phyloP scores from a whole-genome alignment of 2,888 invertebrate species.

The Plebejus melissa region DNA sequence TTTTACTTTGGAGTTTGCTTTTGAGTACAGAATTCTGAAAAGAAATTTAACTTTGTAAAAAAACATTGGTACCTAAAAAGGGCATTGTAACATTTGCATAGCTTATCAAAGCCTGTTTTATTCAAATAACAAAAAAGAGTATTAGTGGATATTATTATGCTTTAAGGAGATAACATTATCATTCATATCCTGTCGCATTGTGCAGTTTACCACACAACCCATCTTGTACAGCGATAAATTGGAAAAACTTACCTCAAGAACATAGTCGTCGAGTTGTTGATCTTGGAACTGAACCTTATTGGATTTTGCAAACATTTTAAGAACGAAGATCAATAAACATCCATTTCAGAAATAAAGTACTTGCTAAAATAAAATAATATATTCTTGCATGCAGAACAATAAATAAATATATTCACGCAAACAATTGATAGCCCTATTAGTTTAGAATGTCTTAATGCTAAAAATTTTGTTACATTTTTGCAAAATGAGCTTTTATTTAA shows the following conservation, averaged over 20 bases:
- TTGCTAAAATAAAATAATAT: not conserved
- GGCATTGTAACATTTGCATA: conserved; percentile 21
- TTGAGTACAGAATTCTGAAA: conserved; percentile 81
- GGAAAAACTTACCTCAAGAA: conserved; percentile 56
- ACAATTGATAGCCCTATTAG: not conserved
- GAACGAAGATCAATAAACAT: not conserved
- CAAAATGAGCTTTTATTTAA: too few species aligned
- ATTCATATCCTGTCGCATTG: not conserved
- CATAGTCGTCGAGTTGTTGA: conserved; percentile 67
- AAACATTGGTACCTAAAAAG: not conserved
- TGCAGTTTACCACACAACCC: not conserved
- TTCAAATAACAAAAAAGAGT: not conserved
- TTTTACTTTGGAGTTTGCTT: conserved; percentile 88
- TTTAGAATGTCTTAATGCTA: not conserved
- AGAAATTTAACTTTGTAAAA: not conserved
- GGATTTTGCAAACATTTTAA: conserved; percentile 53
- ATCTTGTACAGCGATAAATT: not conserved
- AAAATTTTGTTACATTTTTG: not conserved
- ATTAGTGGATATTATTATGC: not conserved
- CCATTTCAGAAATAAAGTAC: conserved; percentile 6
- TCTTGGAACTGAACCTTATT: conserved; percentile 71
- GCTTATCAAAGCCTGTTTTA: conserved; percentile 2
- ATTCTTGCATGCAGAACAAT: not conserved
- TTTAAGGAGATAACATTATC: not conserved
- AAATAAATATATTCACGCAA: not conserved